These are phyloP conservation scores for Melieria omissa DNA, from an alignment of 2,888 invertebrate species.

Conservation along the genomic window DNA sequence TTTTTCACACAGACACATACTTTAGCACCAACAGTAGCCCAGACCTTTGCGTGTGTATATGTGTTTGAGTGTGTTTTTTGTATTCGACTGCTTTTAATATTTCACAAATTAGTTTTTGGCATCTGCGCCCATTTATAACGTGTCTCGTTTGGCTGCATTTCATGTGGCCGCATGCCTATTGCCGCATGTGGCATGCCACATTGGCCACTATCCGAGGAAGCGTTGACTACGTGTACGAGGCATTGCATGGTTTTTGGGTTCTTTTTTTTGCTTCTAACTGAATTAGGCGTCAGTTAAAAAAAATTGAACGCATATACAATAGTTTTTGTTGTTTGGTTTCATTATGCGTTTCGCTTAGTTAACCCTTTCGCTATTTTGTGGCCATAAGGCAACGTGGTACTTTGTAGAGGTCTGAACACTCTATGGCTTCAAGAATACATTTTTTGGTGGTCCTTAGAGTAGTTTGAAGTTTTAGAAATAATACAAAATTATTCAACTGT, in stretches of 20 bases:
- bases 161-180: background rate
- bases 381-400: too few relatives aligned
- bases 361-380: too few relatives aligned
- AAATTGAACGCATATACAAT: too few relatives aligned
- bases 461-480: too few relatives aligned
- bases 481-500: too few relatives aligned
- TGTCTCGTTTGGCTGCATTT: constrained; percentile 27
- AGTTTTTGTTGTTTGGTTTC: too few relatives aligned
- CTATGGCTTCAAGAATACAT: too few relatives aligned
- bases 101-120: constrained; percentile 31
- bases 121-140: constrained; percentile 38
- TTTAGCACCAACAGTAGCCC: too few relatives aligned
- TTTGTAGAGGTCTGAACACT: too few relatives aligned
- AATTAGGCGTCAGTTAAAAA: constrained; percentile 27
- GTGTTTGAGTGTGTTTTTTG: background rate
- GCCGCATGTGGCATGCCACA: background rate
- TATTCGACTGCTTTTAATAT: constrained; percentile 16
- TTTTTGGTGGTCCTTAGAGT: too few relatives aligned
- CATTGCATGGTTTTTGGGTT: constrained; percentile 5
- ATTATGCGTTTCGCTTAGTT: too few relatives aligned
- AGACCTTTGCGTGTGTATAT: background rate
- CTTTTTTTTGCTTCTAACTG: constrained; percentile 16
- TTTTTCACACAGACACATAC: background rate
- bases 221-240: background rate
- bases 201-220: constrained; percentile 5